These are phyloP conservation scores for Acromyrmex charruanus DNA, from an alignment of 1,140 invertebrate species.

Conservation along the genomic window DNA sequence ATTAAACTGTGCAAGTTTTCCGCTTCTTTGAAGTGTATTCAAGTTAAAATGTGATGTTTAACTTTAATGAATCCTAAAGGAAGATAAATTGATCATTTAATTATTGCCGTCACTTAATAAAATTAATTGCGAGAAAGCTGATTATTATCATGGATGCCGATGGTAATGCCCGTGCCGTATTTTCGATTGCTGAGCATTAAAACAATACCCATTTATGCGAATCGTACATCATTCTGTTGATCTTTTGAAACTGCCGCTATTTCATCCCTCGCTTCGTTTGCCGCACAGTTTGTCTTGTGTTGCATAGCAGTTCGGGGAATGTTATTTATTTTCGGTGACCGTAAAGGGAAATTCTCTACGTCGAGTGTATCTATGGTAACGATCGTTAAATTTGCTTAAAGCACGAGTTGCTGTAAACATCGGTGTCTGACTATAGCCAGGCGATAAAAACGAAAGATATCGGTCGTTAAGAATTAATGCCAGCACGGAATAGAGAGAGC, in stretches of 20 bases:
- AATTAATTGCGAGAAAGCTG: conserved; percentile 21
- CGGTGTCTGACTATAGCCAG: conserved; percentile 11
- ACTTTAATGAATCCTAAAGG: conserved; percentile 9
- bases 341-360: conserved; percentile 64
- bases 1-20: conserved; percentile 29
- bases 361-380: conserved; percentile 69
- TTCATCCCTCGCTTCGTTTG: conserved; percentile 23
- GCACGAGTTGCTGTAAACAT: conserved; percentile 63
- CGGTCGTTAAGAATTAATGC: conserved; percentile 74
- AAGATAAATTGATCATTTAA: conserved; percentile 38
- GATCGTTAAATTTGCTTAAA: conserved; percentile 74
- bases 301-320: conserved; percentile 52
- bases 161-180: not conserved
- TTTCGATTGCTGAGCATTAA: not conserved
- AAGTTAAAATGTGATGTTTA: conserved; percentile 35
- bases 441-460: conserved; percentile 71
- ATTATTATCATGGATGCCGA: conserved; percentile 27
- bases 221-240: conserved; percentile 60
- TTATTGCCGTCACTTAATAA: conserved; percentile 35
- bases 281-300: conserved; percentile 45
- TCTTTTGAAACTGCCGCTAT: conserved; percentile 46
- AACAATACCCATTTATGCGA: conserved; percentile 51
- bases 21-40: conserved; percentile 11
- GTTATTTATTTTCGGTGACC: conserved; percentile 68
- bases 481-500: conserved; percentile 22